Conservation (phyloP, 2,888 invertebrate species). For the Nemotelus nigrinus region DNA sequence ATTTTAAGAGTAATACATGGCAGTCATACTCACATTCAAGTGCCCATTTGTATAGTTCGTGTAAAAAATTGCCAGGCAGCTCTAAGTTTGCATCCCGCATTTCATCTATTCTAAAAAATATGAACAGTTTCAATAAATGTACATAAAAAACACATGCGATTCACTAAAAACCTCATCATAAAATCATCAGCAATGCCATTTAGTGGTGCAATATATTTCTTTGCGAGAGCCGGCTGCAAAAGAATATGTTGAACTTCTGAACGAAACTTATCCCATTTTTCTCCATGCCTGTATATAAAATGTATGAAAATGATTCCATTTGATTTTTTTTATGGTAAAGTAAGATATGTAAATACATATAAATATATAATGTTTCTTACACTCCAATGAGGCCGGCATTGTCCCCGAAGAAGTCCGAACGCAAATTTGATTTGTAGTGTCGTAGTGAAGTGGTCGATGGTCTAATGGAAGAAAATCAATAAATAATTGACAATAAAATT, state of each 20-base stretch:
- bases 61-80: slow-evolving; percentile 83
- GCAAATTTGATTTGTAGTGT: slow-evolving; percentile 76
- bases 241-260: slow-evolving; percentile 86
- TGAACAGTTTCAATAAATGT: slow-evolving; percentile 49
- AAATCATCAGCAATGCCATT: slow-evolving; percentile 82
- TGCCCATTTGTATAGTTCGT: slow-evolving; percentile 92
- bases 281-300: slow-evolving; percentile 75
- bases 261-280: slow-evolving; percentile 86
- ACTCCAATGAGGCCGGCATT: slow-evolving; percentile 79
- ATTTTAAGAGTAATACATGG: too few relatives aligned
- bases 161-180: slow-evolving; percentile 69
- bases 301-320: not conserved
- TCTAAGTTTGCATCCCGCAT: slow-evolving; percentile 73
- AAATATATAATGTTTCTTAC: slow-evolving; percentile 66
- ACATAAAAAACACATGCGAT: not conserved
- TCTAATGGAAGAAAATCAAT: slow-evolving; percentile 53
- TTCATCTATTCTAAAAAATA: slow-evolving; percentile 70
- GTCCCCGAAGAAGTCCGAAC: slow-evolving; percentile 76
- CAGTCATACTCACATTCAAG: slow-evolving; percentile 80
- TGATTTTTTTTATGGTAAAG: not conserved
- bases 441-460: slow-evolving; percentile 79
- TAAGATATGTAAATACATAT: not conserved
- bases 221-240: slow-evolving; percentile 81
- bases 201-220: slow-evolving; percentile 77
- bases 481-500: not conserved